Conservation (phyloP, 2,113 vertebrate genomes). For the Lepus americanus region DNA sequence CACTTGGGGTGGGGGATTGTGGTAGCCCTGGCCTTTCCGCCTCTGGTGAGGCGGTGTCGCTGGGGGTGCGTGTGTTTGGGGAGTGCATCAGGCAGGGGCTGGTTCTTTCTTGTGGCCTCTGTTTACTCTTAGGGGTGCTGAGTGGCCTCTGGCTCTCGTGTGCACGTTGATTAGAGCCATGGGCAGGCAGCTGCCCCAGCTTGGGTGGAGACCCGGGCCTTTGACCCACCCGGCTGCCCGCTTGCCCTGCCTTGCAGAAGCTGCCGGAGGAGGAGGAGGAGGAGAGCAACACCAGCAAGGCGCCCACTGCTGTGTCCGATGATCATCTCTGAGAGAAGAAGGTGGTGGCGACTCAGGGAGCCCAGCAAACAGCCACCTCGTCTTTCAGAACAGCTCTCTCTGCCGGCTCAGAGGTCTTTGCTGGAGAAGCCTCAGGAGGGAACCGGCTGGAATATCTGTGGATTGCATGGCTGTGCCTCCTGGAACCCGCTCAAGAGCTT, state of each 20-base stretch:
- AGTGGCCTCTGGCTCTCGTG: neutral
- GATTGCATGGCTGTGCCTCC: neutral
- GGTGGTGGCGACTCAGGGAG: neutral
- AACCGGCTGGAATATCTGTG: neutral
- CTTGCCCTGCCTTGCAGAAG: conserved; percentile 74
- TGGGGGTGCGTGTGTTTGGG: neutral
- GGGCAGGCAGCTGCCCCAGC: neutral
- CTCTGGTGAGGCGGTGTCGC: neutral
- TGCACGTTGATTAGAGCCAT: neutral
- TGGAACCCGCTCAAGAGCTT: neutral
- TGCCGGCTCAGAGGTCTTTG: neutral
- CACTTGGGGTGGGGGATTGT: neutral
- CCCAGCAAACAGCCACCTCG: neutral
- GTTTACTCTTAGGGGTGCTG: neutral
- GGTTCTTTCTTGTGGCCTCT: neutral
- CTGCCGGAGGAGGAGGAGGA: conserved; percentile 56
- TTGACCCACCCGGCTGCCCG: neutral
- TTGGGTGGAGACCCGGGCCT: neutral
- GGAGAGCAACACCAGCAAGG: conserved; percentile 50
- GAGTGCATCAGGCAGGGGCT: neutral
- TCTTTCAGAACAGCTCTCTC: neutral
- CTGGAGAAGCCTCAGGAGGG: conserved; percentile 4
- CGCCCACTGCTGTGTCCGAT: neutral
- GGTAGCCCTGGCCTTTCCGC: neutral
- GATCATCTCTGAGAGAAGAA: conserved; percentile 61